Evolutionary conservation across 1,140 invertebrate genomes (phyloP).

Genomic region (Trichonephila inaurata): DNA sequence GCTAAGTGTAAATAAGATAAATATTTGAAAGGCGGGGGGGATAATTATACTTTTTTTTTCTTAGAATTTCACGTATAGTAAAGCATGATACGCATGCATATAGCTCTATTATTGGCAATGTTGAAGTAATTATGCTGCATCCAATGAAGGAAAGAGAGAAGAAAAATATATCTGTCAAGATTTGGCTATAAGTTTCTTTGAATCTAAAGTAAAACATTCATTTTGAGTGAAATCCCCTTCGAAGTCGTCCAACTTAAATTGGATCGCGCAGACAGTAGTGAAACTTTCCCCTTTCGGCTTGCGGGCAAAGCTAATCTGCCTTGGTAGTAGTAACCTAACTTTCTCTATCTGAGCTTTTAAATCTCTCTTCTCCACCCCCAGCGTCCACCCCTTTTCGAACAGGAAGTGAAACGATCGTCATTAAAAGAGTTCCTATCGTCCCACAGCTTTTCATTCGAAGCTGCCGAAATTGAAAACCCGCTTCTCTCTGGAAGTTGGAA

Average conservation of each 20-base stretch:
- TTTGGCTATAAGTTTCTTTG: not conserved
- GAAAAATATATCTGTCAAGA: not conserved
- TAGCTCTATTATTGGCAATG: not conserved
- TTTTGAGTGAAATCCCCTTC: constrained; percentile 34
- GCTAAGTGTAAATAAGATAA: too few species aligned
- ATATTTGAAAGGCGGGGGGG: too few species aligned
- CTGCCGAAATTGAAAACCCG: constrained; percentile 46
- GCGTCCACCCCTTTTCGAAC: not conserved
- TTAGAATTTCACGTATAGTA: too few species aligned
- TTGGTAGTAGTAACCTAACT: constrained; percentile 10
- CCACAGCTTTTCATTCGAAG: constrained; percentile 23
- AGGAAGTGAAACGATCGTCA: constrained; percentile 65
- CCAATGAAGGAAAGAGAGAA: not conserved
- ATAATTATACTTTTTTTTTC: too few species aligned
- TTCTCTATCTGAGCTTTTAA: constrained; percentile 26
- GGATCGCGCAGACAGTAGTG: constrained; percentile 24
- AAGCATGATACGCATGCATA: too few species aligned
- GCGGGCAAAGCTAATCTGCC: constrained; percentile 23
- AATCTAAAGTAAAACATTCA: not conserved
- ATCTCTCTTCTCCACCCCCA: not conserved
- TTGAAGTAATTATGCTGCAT: not conserved
- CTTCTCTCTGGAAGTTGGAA: constrained; percentile 17
- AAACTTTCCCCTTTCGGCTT: constrained; percentile 52
- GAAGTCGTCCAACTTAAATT: constrained; percentile 38
- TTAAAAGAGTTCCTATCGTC: constrained; percentile 54